A percentile compares a stretch with the other conserved stretches of the same genome.
These are phyloP conservation scores for Girardia tigrina DNA, from an alignment of 2,888 invertebrate species.

Conservation along the genomic window DNA sequence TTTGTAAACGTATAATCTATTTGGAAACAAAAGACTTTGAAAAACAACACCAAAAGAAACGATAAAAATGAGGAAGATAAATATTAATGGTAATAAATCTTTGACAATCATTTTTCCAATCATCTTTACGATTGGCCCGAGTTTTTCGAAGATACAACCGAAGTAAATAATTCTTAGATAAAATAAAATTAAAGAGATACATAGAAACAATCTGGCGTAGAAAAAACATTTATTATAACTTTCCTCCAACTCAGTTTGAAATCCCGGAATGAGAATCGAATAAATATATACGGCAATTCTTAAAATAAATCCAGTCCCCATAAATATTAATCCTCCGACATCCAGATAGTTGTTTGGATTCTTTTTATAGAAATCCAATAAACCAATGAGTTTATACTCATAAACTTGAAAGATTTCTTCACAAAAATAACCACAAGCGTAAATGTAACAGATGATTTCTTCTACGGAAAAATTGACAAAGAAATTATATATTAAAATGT, in stretches of 20 bases:
- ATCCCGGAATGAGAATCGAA: not conserved
- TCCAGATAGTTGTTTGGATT: not conserved
- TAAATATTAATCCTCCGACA: not conserved
- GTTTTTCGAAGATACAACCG: conserved; percentile 10
- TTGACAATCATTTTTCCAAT: conserved; percentile 36
- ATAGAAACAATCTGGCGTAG: conserved; percentile 21
- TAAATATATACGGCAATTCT: not conserved
- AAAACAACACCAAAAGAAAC: conserved; percentile 34
- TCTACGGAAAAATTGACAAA: not conserved
- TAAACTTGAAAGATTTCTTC: not conserved
- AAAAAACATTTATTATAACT: not conserved
- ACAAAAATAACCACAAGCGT: not conserved
- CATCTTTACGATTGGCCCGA: conserved; percentile 36
- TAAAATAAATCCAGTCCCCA: not conserved
- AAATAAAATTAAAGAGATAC: conserved; percentile 26
- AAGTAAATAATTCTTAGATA: conserved; percentile 29
- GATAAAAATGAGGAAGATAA: conserved; percentile 34
- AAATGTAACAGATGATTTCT: conserved; percentile 24
- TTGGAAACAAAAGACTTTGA: conserved; percentile 33
- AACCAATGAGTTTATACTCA: not conserved
- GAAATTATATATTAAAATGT: not conserved
- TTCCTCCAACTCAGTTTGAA: not conserved
- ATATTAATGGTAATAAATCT: conserved; percentile 35
- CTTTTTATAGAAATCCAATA: not conserved
- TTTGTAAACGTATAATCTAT: not conserved